Evolutionary conservation across 2,797 vertebrate species (phyloP), one percentile per base, ranked within the genome.

Genomic region (Chloroceryle inda): DNA sequence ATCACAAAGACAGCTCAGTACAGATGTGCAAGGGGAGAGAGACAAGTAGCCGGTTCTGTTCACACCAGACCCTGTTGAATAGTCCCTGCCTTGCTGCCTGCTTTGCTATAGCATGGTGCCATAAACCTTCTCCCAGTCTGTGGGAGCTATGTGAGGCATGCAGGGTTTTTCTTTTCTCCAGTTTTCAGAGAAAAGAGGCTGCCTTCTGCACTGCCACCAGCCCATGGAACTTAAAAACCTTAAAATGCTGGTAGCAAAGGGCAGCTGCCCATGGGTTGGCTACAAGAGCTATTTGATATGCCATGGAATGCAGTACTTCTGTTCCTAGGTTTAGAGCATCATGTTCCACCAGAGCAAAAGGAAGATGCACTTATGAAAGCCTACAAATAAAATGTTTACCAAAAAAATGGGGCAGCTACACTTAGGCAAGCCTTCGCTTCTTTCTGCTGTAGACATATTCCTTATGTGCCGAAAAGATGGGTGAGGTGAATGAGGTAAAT

Each of bases 1-100:
- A 1, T 24, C 37, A 67, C 27, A 86, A 45, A 67, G 35, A 68
- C 14, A 47, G 53, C 58, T 78, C 53, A 38, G 33, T 31, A 49
- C 22, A 64, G 58, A 33, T 27, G 27, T 1, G 2, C 40, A 73
- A 73, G 33, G 38, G 15, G 33, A 61, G 6, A 63, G 22, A 74
- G 44, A 2, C 33, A 24, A 8, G 56, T 4, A 76, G 56, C n/a
- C 49, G 18, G 55, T 29, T 53, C 29, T 44, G 29, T 91, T 84
- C 8, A 1, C 49, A 37, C 23, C 0, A 0, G 19, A 5, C 10
- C 21, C 42, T 23, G 38, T 35, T 27, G 38, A n/a, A 31, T 2
- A 29, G 8, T 8, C 33, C 38, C 47, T 38, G 27, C 49, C 71
- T 92, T 44, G 49, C 63, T 68, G 49, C 11, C 17, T 27, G 4